A percentile compares a stretch with the other conserved stretches of the same genome.
These are phyloP conservation scores for Apomyelois bistriatella DNA, from an alignment of 2,888 invertebrate species.

Conservation along the genomic window DNA sequence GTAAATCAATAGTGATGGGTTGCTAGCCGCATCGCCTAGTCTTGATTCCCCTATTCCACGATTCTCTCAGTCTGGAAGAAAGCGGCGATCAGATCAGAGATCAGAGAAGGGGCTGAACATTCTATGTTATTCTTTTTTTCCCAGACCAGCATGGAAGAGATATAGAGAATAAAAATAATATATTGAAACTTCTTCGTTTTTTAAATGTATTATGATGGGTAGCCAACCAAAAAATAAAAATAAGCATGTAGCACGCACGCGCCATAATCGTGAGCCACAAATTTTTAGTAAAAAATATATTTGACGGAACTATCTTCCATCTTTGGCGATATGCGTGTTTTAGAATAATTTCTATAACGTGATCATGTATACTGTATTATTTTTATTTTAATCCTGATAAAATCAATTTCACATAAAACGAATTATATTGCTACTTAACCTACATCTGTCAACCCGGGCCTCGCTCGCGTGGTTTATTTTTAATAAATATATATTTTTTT, in stretches of 20 bases:
- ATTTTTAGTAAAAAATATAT: constrained; percentile 1
- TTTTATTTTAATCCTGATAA: background rate
- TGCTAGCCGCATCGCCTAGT: no score
- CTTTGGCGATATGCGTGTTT: constrained; percentile 1
- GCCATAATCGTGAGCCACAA: background rate
- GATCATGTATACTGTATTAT: background rate
- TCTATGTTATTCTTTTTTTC: no score
- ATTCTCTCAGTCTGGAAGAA: no score
- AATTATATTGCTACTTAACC: background rate
- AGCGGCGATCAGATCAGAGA: no score
- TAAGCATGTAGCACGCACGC: constrained; percentile 9
- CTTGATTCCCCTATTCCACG: no score
- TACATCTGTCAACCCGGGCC: background rate
- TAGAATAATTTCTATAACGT: constrained; percentile 5
- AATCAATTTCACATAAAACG: background rate
- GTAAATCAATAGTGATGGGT: no score
- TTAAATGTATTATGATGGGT: background rate
- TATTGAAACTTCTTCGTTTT: no score
- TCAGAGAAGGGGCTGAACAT: no score
- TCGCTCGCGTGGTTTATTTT: no score
- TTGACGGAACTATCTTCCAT: constrained; percentile 3
- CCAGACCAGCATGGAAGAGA: no score
- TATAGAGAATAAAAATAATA: no score
- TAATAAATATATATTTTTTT: no score
- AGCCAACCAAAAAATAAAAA: background rate